Evolutionary conservation across 2,888 invertebrate species (phyloP).

Genomic region (Ectropis crepuscularia): DNA sequence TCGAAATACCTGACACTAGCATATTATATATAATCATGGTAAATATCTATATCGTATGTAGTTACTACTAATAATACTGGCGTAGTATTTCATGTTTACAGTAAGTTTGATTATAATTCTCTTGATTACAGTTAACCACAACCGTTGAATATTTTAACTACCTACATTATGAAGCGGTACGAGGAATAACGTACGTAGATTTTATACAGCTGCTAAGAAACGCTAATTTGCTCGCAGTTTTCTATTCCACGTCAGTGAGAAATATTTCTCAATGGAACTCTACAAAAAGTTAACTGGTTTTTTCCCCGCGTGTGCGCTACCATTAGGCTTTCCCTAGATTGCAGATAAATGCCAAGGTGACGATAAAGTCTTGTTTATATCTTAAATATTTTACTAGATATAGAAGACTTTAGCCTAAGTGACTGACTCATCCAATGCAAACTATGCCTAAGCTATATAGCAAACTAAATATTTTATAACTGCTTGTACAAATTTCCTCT

Average conservation of each 20-base stretch:
- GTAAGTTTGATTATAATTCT: neutral
- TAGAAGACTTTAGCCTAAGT: too few relatives aligned
- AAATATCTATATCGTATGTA: too few relatives aligned
- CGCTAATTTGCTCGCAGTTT: constrained; percentile 21
- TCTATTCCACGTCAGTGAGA: constrained; percentile 21
- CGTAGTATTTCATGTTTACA: neutral
- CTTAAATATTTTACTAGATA: neutral
- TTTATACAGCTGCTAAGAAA: constrained; percentile 16
- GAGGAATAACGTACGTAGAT: neutral
- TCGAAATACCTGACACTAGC: too few relatives aligned
- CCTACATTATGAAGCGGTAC: constrained; percentile 8
- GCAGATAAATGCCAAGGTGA: constrained; percentile 28
- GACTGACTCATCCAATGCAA: too few relatives aligned
- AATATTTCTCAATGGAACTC: constrained; percentile 30
- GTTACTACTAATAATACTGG: too few relatives aligned
- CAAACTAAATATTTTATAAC: too few relatives aligned
- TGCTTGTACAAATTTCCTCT: too few relatives aligned
- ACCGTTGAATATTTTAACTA: neutral
- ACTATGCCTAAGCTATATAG: too few relatives aligned
- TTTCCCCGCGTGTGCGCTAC: constrained; percentile 29
- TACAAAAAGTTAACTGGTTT: constrained; percentile 36
- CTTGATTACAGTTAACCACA: constrained; percentile 11
- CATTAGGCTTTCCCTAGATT: constrained; percentile 32
- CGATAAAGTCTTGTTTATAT: constrained; percentile 13
- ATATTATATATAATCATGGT: too few relatives aligned